Evolutionary conservation across 2,888 invertebrate genomes (phyloP).

Genomic region (Bruchidius siliquastri): DNA sequence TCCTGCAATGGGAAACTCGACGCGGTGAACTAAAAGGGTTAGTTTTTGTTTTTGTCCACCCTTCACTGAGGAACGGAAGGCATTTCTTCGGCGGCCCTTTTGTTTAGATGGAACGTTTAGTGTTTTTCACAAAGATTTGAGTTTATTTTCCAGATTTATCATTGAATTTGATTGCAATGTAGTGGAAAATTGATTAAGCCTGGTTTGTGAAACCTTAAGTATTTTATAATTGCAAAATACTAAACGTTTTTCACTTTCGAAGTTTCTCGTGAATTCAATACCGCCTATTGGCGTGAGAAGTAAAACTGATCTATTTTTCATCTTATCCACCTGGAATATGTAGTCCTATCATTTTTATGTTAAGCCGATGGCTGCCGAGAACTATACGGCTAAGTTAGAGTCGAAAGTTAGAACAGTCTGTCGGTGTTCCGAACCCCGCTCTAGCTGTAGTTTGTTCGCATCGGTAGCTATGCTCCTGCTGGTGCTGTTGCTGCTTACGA

Average conservation of each 20-base stretch:
- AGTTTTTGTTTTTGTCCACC: neutral
- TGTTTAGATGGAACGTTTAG: neutral
- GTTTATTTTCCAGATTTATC: too few species aligned
- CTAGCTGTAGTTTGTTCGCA: neutral
- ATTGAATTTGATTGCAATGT: too few species aligned
- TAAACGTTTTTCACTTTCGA: too few species aligned
- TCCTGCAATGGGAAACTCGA: neutral
- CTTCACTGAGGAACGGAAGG: neutral
- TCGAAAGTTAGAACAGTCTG: neutral
- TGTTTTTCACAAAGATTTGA: too few species aligned
- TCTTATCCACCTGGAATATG: neutral
- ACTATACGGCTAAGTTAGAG: neutral
- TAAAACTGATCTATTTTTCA: too few species aligned
- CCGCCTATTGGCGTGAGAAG: too few species aligned
- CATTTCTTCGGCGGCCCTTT: neutral
- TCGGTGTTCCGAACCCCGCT: neutral
- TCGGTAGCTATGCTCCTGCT: neutral
- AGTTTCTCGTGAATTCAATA: too few species aligned
- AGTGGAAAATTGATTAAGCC: too few species aligned
- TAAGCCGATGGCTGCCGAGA: slow-evolving; percentile 11
- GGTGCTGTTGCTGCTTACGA: slow-evolving; percentile 23
- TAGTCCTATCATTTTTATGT: slow-evolving; percentile 23
- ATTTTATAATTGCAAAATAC: too few species aligned
- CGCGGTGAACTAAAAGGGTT: neutral
- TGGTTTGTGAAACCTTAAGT: too few species aligned